Percentiles rank a stretch among this genome's conserved stretches.
Evolutionary conservation across 2,113 vertebrate genomes (phyloP).

Genomic region (Nycticorax nycticorax): DNA sequence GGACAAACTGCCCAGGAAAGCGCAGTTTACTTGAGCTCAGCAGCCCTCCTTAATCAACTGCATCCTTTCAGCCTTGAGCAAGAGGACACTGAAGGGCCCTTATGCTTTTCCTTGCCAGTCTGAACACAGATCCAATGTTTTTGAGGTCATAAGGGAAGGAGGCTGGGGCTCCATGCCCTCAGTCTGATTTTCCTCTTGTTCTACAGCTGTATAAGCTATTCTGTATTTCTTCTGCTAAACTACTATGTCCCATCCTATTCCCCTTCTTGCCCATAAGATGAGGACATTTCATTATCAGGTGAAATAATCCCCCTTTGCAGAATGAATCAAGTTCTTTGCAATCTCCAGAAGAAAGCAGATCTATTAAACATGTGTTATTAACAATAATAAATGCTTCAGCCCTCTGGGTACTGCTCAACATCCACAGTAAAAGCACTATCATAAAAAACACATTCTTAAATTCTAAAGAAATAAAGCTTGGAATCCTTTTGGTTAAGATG

Average conservation of each 20-base stretch:
- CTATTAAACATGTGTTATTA: conserved; percentile 40
- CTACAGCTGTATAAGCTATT: neutral
- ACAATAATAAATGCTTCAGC: conserved; percentile 36
- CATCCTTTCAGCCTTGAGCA: neutral
- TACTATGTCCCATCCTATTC: neutral
- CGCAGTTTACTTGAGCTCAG: neutral
- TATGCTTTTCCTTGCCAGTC: neutral
- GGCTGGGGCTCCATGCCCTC: neutral
- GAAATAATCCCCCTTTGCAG: neutral
- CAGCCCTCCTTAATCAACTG: neutral
- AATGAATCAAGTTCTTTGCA: neutral
- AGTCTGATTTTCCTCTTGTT: neutral
- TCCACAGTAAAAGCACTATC: neutral
- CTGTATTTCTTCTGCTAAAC: neutral
- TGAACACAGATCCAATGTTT: neutral
- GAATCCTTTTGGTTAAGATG: neutral
- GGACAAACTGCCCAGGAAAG: neutral
- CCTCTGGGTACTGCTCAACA: neutral
- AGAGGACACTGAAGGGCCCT: neutral
- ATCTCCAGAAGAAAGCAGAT: neutral
- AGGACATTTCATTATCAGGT: conserved; percentile 3
- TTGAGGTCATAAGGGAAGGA: neutral
- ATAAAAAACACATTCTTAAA: conserved; percentile 4
- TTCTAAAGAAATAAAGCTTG: neutral
- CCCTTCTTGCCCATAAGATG: neutral